Base-by-base conservation (phyloP, 1,140 invertebrate genomes). In the Diploscapter pachys region DNA sequence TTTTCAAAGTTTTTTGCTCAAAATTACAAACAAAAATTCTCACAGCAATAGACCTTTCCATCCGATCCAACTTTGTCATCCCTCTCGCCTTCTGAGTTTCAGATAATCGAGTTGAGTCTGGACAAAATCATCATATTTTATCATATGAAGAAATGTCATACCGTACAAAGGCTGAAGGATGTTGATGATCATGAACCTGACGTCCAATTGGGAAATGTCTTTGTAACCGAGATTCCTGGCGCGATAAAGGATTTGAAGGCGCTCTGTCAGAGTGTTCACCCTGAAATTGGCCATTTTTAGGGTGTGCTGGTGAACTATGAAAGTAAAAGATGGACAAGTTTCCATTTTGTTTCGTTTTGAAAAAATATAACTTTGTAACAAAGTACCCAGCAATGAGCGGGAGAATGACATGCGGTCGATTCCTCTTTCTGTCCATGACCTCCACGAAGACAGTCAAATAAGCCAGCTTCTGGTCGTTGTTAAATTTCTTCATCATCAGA, bases 351-450 rank as follows among this genome's bases (percentile, higher is more conserved):
- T 9, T 11, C 9, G 57, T 9, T 13, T 59, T 13, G 9, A 59
- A 59, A 65, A 8, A 65, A 31, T 65, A 65, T 9, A 31, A 65
- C 63, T 31, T 9, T 31, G 63, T 9, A 65, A 65, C 31, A 9
- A 8, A 6, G 9, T 68, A 68, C 66, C 52, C 31, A 9, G 66
- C 51, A 6, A 68, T 50, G 13, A 68, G 66, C 5, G 66, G 66
- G 8, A 74, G 59, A 75, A 72, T 74, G 8, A 74, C 5, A 56
- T 74, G 72, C 9, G 70, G 50, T 31, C 72, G 72, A 5, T 75
- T 57, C 4, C 72, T 5, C 9, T 52, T 55, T 6, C 49, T 11
- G 50, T 74, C 72, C 6, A 74, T 56, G 5, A 63, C 63, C 51
- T 74, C 70, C 13, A 74, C 31, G 48, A 74, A 54, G 5, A 53